Evolutionary conservation across 2,113 vertebrate genomes (phyloP), one percentile per base, ranked within the genome.

Genomic region (Amphiprion ocellaris): DNA sequence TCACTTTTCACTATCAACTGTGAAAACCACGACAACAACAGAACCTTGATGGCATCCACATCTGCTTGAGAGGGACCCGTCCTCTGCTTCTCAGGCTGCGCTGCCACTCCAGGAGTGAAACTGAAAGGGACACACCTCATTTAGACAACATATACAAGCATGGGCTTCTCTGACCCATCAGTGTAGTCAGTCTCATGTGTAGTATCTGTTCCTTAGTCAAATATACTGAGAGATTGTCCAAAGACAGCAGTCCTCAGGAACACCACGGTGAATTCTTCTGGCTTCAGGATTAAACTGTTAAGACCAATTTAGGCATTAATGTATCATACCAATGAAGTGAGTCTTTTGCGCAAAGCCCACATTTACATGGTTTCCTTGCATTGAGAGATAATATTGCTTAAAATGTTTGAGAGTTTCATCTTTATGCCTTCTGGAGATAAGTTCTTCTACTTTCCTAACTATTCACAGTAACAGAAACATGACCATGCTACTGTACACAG

Each of bases 21-120:
- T 26, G 2, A 26, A 26, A 12, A 49, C 0, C 15, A 37, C 33
- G 9, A 37, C 33, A 24, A 55, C 21, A 52, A 41, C 37, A 17
- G 3, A 54, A 97, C 98, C 97, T 99, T 99, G 77, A 99, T 99
- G 0, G 98, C 98, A 82, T 99, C 97, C 2, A 99, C 96, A 0
- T 99, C 98, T 1, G 97, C 97, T 12, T 96, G 95, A 12, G 97
- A 96, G 0, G 97, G 97, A 0, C 98, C 98, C 0, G 91, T 77
- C 91, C 95, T 98, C 92, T 97, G 98, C 87, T 98, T 99, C 89
- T 99, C 98, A 26, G 88, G 87, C 69, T 96, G 96, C n/a, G 96
- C 90, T 4, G 94, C 94, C 39, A 95, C 97, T 55, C 98, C 98
- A 56, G 97, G 98, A 62, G 94, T 98, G 84, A 99, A 99, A 75